Base-by-base conservation (phyloP, 2,888 invertebrate genomes). In the Pristionchus entomophagus region DNA sequence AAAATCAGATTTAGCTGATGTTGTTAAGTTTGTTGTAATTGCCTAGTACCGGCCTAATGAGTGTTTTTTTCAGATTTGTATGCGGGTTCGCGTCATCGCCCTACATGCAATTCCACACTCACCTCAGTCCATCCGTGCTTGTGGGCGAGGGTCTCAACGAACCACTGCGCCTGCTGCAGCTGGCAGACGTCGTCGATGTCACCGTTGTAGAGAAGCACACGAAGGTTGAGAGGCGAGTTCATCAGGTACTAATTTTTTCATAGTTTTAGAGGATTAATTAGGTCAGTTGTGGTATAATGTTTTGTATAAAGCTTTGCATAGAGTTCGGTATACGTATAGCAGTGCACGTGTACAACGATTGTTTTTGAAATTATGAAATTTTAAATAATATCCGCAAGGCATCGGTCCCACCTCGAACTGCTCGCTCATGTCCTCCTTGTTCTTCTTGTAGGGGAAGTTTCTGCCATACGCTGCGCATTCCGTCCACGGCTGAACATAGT, bases 171-270 rank as follows among this genome's bases (percentile, higher is more conserved):
- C 83, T 91, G 92, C 78, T 91, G 83, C 77, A 89, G 91, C 53
- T 92, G 89, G 83, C 91, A 91, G 14, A 89, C 90, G 49, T 89
- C 87, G 81, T 92, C 92, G 41, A 88, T 89, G 73, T 91, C 91
- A 88, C 92, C 92, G 87, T 92, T 92, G 86, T 91, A 92, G 82
- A 92, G 89, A 22, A 92, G 87, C 82, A 90, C 85, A 14, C 85
- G 81, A n/a, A 86, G 82, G 29, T 86, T 49, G 19, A 81, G 65
- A 5, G n/a, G n/a, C 12, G 83, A 84, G 65, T 62, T 84, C 82
- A 82, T 56, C 56, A 82, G 82, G 5, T 1, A 19, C 82, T n/a
- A n/a, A n/a, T n/a, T n/a, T n/a, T n/a, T n/a, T n/a, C n/a, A n/a
- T n/a, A n/a, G n/a, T n/a, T n/a, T n/a, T n/a, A n/a, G n/a, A n/a